Base-by-base conservation (phyloP, 2,797 vertebrate genomes). In the Podarcis siculus region DNA sequence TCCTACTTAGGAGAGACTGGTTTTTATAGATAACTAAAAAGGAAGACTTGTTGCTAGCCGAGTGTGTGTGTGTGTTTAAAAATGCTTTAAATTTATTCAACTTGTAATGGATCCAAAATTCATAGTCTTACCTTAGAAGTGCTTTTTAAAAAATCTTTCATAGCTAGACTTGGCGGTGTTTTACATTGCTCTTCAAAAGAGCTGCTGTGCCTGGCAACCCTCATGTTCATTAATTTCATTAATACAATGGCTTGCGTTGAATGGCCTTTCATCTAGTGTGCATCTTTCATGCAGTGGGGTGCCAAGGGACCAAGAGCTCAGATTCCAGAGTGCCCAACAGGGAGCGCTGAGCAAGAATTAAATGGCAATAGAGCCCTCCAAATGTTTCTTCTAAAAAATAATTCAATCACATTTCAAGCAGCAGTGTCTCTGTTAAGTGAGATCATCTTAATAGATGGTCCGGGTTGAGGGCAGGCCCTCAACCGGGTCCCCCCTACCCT, bases 201-300 rank as follows among this genome's bases (percentile, higher is more conserved):
- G 12, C 35, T 19, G 12, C 37, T 42, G 12, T 81, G 35, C 79
- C 86, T 87, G 61, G 86, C 78, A 87, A 87, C 86, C 10, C 78
- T n/a, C 49, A 30, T 72, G 19, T 86, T 87, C 67, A 73, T 80
- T 80, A 61, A 73, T 61, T 86, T 42, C 49, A 73, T 80, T 80
- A 61, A 81, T 42, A 42, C 49, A 42, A 73, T 73, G 5, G 45
- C 23, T 23, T 42, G 45, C 72, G 9, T 45, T 80, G 66, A 86
- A 86, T 72, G 37, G 85, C 25, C 32, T 39, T 37, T 80, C 19
- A 2, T 23, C 12, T 58, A 58, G 32, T 23, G 58, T 13, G 32
- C 67, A 37, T 35, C 42, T 27, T 37, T 71, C 39, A 30, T 37
- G 15, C 37, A 23, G 49, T 61, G 61, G 32, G 37, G 27, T 39